Percentiles rank a stretch among this genome's conserved stretches.
Conservation (phyloP, 2,113 vertebrate species). For the Sciurus niger region DNA sequence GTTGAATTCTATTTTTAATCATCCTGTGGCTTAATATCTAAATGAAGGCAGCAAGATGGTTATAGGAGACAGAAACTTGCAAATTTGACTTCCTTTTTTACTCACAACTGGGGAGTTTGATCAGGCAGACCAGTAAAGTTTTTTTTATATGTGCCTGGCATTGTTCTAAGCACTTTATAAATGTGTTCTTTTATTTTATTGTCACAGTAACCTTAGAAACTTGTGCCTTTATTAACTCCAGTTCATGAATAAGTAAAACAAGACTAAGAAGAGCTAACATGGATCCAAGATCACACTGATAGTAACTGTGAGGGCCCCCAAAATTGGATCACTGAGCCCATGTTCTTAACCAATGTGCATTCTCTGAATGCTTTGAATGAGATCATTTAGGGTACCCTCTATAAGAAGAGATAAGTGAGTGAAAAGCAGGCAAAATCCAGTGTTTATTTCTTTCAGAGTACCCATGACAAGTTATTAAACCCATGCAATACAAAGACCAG, state of each 20-base stretch:
- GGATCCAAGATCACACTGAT: background rate
- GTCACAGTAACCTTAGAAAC: slow-evolving; percentile 38
- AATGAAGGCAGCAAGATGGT: background rate
- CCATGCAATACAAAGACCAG: background rate
- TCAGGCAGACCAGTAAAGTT: background rate
- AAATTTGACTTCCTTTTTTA: background rate
- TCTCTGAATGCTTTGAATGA: background rate
- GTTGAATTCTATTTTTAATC: background rate
- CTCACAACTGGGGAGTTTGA: background rate
- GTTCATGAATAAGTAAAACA: slow-evolving; percentile 43
- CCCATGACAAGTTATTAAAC: background rate
- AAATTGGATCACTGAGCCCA: background rate
- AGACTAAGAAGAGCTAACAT: background rate
- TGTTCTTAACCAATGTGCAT: background rate
- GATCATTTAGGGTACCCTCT: background rate
- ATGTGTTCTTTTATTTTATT: background rate
- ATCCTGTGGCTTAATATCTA: background rate
- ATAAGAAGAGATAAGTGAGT: background rate
- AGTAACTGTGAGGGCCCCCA: background rate
- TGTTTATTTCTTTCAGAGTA: background rate
- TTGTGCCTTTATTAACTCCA: slow-evolving; percentile 14
- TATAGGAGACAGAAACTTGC: background rate
- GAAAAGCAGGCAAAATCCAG: background rate
- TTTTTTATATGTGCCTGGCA: background rate
- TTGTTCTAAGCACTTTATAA: background rate